Evolutionary conservation across 2,797 vertebrate species (phyloP), one percentile per base, ranked within the genome.

Genomic region (Sus cebifrons): DNA sequence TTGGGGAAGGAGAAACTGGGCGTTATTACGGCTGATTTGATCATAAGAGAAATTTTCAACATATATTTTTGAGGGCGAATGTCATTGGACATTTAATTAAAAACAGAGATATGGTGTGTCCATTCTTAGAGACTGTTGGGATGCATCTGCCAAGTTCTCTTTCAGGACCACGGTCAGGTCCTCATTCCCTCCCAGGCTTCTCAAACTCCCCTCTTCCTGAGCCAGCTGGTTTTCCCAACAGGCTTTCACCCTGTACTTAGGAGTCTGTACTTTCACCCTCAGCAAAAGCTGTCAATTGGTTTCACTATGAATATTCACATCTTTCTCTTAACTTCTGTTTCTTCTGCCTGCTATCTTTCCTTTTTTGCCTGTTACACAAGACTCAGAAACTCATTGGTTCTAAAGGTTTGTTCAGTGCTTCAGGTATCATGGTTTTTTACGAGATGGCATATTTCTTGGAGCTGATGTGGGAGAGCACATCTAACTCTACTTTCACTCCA

Each of bases 121-220:
- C 29, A 29, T 40, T 68, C 56, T 73, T n/a, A 75, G 18, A 87
- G 85, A 23, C 15, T 11, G 60, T 86, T 64, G 0, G 2, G 6
- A 67, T 64, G 58, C 36, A 20, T 29, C 44, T 58, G 36, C 36
- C 36, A n/a, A 81, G 23, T 27, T 92, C 52, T 78, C 29, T 96
- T 98, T 98, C 98, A 98, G 98, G 87, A 98, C 98, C 96, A 97
- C 93, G 98, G 98, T 95, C 97, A 98, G 98, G 64, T 98, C 98
- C 90, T 16, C 1, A 13, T 10, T 84, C 49, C 27, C 65, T 36
- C 2, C 20, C 12, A 5, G 12, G 27, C 16, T 58, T 0, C n/a
- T 71, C 17, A 56, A 15, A 40, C 88, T 92, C 10, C 36, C n/a
- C 52, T 78, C 0, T 27, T 11, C 21, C 3, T 0, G 27, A 73